Evolutionary conservation across 2,888 invertebrate genomes (phyloP).

Genomic region (Oscheius sp.): DNA sequence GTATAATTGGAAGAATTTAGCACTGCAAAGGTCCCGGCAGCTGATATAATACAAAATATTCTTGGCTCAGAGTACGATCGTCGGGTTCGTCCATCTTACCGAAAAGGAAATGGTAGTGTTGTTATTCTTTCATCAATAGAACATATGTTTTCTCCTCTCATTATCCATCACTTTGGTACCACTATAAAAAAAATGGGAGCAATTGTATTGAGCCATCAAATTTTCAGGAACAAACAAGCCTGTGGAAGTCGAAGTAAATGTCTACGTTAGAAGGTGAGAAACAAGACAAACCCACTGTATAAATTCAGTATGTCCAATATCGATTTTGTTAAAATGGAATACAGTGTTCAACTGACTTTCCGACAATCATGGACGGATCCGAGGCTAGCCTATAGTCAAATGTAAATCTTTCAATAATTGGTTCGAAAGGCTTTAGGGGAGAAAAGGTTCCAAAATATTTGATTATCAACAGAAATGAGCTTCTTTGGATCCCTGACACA

Average conservation of each 20-base stretch:
- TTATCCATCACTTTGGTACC: background rate
- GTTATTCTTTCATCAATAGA: no score
- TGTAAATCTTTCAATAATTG: background rate
- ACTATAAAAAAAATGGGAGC: background rate
- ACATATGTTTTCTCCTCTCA: no score
- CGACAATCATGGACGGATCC: conserved; percentile 20
- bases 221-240: conserved; percentile 14
- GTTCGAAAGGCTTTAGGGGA: background rate
- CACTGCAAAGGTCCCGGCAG: background rate
- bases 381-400: conserved; percentile 16
- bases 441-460: conserved; percentile 5
- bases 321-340: conserved; percentile 29
- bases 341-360: conserved; percentile 23
- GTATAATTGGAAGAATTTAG: no score
- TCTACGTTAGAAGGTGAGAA: conserved; percentile 18
- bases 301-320: background rate
- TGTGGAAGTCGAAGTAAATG: conserved; percentile 13
- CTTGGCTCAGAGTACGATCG: conserved; percentile 2
- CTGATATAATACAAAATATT: background rate
- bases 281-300: background rate
- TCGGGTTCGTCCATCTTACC: background rate
- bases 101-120: conserved; percentile 5
- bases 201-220: background rate
- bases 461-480: background rate
- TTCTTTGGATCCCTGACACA: conserved; percentile 26